Conservation (phyloP, 1,140 invertebrate species). For the Drosophila kikkawai region DNA sequence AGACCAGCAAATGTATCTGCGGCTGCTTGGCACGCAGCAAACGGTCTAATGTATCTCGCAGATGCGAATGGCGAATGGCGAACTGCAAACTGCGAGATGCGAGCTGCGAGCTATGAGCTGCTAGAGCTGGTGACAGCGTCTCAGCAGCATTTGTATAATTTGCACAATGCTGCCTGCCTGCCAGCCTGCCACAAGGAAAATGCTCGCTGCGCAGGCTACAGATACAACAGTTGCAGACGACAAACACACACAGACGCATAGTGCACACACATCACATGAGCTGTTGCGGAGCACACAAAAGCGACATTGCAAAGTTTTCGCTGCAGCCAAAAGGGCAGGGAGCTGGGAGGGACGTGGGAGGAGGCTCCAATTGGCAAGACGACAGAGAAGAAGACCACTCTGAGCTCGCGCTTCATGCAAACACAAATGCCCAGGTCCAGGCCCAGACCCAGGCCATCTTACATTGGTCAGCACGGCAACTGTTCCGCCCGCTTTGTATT, state of each 20-base stretch:
- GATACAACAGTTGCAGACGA: constrained; percentile 58
- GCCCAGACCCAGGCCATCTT: background rate
- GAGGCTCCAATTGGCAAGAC: constrained; percentile 1
- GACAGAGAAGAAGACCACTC: constrained; percentile 8
- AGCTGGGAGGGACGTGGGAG: constrained; percentile 4
- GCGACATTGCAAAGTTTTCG: constrained; percentile 57
- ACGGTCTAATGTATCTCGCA: constrained; percentile 72
- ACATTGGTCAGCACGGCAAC: constrained; percentile 24
- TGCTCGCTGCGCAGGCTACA: constrained; percentile 70
- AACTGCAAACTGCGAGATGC: constrained; percentile 20
- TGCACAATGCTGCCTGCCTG: constrained; percentile 56
- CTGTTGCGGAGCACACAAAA: constrained; percentile 42
- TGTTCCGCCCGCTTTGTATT: constrained; percentile 2
- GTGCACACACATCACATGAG: constrained; percentile 30
- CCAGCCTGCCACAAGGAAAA: constrained; percentile 57
- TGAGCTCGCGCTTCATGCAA: constrained; percentile 42
- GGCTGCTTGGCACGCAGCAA: constrained; percentile 51
- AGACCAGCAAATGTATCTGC: constrained; percentile 28
- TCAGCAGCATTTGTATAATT: constrained; percentile 71
- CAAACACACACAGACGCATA: constrained; percentile 15
- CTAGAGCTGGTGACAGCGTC: constrained; percentile 64
- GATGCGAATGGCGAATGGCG: constrained; percentile 23
- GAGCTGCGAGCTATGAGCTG: constrained; percentile 21
- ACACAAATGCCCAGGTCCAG: constrained; percentile 4
- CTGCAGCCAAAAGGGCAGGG: constrained; percentile 28